Evolutionary conservation across 2,888 invertebrate species (phyloP), one percentile per base, ranked within the genome.

Genomic region (Dermolepida albohirtum): DNA sequence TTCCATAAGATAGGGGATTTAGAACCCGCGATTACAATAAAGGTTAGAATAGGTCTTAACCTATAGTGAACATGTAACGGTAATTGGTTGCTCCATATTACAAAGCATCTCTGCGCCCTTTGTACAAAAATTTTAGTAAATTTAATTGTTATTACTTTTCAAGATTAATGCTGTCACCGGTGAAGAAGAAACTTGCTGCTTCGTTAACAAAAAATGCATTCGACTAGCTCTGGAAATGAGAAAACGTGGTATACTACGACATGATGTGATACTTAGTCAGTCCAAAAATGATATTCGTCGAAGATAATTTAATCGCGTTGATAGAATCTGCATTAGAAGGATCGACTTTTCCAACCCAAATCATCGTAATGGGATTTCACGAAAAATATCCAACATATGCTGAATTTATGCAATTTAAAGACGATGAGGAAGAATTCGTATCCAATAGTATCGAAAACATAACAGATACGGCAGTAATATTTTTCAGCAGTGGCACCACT

Each of bases 141-240:
- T n/a, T n/a, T n/a, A n/a, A n/a, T n/a, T n/a, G n/a, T n/a, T n/a
- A n/a, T n/a, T n/a, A n/a, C n/a, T 50, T 0, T 71, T 68, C 27
- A n/a, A 55, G 43, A 40, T 55, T 14, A 34, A 65, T 43, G 43
- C 83, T 22, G 81, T 78, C 0, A 84, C 84, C 8, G 83, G 77
- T 1, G 79, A 83, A 67, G 76, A 77, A 0, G 83, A 85, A 72
- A 85, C 83, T 0, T 81, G 77, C 43, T 77, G 74, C 1, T 83
- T 84, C 5, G 78, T 80, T 0, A 70, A 83, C 1, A 74, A 79
- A 12, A 78, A 84, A 16, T 78, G 84, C 0, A 80, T 84, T 4
- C 76, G 79, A 16, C 84, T 85, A 67, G 86, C 86, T 0, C 78
- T 74, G 5, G 77, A 81, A 7, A 75, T 86, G 49, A 76, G 62